Percentiles rank a stretch among this genome's conserved stretches.
These are phyloP conservation scores for Himalopsyche anomala DNA, from an alignment of 2,888 invertebrate genomes.

Conservation along the genomic window DNA sequence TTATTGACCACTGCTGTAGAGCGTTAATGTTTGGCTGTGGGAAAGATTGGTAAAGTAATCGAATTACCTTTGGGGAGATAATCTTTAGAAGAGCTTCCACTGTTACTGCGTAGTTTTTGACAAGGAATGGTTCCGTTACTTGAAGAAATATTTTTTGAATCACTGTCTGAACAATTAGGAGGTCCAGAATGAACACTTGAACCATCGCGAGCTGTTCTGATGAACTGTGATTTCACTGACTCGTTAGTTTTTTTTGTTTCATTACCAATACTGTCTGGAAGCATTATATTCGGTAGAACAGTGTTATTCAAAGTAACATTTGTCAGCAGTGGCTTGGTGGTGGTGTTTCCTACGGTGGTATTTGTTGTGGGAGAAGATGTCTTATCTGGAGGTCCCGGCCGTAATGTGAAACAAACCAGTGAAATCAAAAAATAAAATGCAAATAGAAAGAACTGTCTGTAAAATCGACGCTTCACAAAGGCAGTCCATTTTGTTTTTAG, in stretches of 20 bases:
- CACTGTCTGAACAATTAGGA: constrained; percentile 52
- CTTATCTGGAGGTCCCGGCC: constrained; percentile 86
- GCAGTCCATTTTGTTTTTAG: constrained; percentile 98
- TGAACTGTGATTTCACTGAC: constrained; percentile 7
- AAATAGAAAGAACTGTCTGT: constrained; percentile 93
- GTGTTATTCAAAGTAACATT: neutral
- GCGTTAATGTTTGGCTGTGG: neutral
- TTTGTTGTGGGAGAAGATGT: constrained; percentile 54
- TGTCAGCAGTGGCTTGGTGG: neutral
- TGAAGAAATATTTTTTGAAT: constrained; percentile 54
- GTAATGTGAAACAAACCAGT: constrained; percentile 89
- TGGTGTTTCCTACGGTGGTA: constrained; percentile 48
- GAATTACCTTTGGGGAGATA: constrained; percentile 61
- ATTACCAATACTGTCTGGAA: neutral
- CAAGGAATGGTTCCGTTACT: constrained; percentile 62
- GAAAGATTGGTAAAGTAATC: too few relatives aligned
- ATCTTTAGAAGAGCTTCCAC: constrained; percentile 61
- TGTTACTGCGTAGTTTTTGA: constrained; percentile 64
- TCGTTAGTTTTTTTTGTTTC: neutral
- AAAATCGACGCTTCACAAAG: constrained; percentile 96
- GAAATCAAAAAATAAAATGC: constrained; percentile 93
- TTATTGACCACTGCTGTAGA: neutral
- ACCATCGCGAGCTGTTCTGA: constrained; percentile 32
- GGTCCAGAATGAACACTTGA: neutral
- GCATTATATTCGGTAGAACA: neutral